Base-by-base conservation (phyloP, 2,888 invertebrate genomes). In the Ischnus inquisitorius region DNA sequence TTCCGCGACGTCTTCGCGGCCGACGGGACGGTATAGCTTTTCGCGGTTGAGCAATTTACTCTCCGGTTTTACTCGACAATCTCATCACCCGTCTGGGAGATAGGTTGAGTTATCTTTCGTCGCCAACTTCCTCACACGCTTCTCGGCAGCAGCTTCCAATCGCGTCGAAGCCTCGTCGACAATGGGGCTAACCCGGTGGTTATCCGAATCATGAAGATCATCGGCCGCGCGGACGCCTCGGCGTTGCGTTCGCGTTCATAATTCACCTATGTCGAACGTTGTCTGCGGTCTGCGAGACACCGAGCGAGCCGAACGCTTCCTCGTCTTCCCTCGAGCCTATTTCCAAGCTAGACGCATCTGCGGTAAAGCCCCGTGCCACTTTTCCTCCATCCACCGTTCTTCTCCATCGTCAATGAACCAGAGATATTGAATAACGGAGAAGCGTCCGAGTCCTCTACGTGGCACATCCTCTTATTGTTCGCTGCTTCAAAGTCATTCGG, bases 21-120 rank as follows among this genome's bases (percentile, higher is more conserved):
- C 43, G 34, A 16, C 25, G 25, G 62, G 60, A 14, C 34, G 28
- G 12, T 34, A 71, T 54, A 41, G 78, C 51, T 79, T 71, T 71
- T 78, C 51, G 78, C 78, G 78, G 78, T 64, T 28, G 71, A 79
- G 64, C 71, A 79, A 79, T 79, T 71, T 79, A 39, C 34, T 48
- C 48, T 34, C 41, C 28, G 74, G 46, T 64, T 75, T 48, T 62
- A 34, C 34, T 19, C 48, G 64, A 46, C 62, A 22, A 51, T 64
- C 46, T 48, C 74, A 39, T 19, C 64, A 34, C 22, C 48, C 3
- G 22, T 5, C 25, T 28, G 5, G 62, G 22, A 74, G 6, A 8
- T 51, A 8, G 25, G 46, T 68, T 34, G 10, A 28, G 51, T 68
- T 34, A 48, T 28, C 5, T 16, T 54, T 34, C 14, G 54, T 51